Base-by-base conservation (phyloP, 2,113 vertebrate species). In the Tor tambroides region DNA sequence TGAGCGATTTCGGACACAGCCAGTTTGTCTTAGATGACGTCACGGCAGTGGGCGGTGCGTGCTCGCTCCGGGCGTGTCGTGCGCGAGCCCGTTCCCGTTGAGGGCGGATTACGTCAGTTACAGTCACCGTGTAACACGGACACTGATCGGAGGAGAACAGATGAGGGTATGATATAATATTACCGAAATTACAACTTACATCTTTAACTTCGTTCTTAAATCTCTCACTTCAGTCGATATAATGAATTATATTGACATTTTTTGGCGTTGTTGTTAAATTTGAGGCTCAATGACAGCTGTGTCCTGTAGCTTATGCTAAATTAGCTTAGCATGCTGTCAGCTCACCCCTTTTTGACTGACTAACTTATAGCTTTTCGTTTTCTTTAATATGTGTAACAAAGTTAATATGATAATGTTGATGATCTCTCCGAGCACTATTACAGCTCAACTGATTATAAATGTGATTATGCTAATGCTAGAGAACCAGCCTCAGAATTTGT, bases 61-160 rank as follows among this genome's bases (percentile, higher is more conserved):
- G 19, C 2, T 4, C 23, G 38, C 51, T 56, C 78, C 11, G 0
- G 61, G 61, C 8, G 59, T 9, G 23, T 61, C 59, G 11, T 21
- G 30, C 41, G 19, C 72, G 86, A 54, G 71, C 59, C 63, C 4
- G 81, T 75, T 30, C 59, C 63, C 4, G 81, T 75, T 30, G 41
- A 79, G 74, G 84, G 63, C n/a, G 80, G 74, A 28, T 89, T 85
- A 46, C 85, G 38, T 59, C 56, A 74, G 88, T 54, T 19, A 6
- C 54, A 49, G 85, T 74, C 32, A 4, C 6, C 41, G 15, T 80
- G 61, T 30, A 10, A 17, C 38, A 19, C 67, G 49, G 30, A 78
- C 38, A 23, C 43, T 46, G 43, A 12, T 46, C 26, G 2, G 38
- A 56, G 54, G 9, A 83, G 28, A 56, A 21, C 28, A 75, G 21